phyloP scores from a whole-genome alignment of 2,113 vertebrate species.

The Syngnathus scovelli region DNA sequence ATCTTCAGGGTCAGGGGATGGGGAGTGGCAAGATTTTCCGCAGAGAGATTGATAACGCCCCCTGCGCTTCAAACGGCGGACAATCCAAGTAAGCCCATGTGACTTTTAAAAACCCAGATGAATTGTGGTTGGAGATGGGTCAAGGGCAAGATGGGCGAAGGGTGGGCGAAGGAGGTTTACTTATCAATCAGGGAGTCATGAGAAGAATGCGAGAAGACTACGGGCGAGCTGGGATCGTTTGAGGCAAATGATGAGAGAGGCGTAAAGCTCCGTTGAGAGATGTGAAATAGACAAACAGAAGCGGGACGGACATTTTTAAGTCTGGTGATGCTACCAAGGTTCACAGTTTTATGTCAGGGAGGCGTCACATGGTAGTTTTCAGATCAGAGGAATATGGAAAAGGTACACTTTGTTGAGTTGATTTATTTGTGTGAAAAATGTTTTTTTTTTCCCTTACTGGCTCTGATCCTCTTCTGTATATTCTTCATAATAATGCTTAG shows the following conservation, averaged over 20 bases:
- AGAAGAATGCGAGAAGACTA: slow-evolving; percentile 59
- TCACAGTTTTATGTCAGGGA: slow-evolving; percentile 47
- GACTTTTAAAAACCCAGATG: slow-evolving; percentile 65
- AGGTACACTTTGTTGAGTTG: not conserved
- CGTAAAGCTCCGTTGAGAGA: slow-evolving; percentile 57
- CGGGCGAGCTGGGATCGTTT: slow-evolving; percentile 34
- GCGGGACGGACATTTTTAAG: slow-evolving; percentile 44
- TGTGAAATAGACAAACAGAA: slow-evolving; percentile 58
- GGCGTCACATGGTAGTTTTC: slow-evolving; percentile 33
- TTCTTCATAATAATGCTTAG: no score
- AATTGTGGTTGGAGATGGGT: slow-evolving; percentile 69
- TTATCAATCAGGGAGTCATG: slow-evolving; percentile 67
- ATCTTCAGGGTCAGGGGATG: slow-evolving; percentile 51
- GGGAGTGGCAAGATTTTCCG: slow-evolving; percentile 51
- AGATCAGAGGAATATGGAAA: slow-evolving; percentile 21
- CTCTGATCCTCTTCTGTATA: no score
- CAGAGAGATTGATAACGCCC: slow-evolving; percentile 67
- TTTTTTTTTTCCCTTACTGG: no score
- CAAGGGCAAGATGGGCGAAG: slow-evolving; percentile 59
- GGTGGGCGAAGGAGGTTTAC: slow-evolving; percentile 56
- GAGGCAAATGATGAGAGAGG: slow-evolving; percentile 11
- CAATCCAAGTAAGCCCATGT: slow-evolving; percentile 64
- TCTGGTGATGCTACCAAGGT: slow-evolving; percentile 46
- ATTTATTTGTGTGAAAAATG: no score
- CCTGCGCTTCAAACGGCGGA: slow-evolving; percentile 54